These are phyloP conservation scores for Batillaria attramentaria DNA, from an alignment of 1,140 invertebrate species.

Conservation along the genomic window DNA sequence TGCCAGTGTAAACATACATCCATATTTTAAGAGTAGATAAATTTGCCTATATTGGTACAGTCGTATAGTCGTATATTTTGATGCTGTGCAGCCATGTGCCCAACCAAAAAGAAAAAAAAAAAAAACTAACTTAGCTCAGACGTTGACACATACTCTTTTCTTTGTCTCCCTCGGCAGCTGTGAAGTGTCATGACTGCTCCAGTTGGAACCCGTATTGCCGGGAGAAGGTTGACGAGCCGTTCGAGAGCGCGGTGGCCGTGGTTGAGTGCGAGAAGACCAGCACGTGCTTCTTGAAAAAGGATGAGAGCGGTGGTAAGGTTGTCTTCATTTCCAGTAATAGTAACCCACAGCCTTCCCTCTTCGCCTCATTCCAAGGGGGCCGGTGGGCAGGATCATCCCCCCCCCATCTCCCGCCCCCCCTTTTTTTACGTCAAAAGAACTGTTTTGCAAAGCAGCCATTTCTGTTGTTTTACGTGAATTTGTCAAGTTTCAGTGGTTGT, in stretches of 20 bases:
- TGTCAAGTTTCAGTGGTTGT: too few relatives aligned
- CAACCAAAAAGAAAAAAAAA: background rate
- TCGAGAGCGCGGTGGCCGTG: slow-evolving; percentile 33
- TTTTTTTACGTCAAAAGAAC: too few relatives aligned
- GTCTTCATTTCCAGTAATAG: too few relatives aligned
- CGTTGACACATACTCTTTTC: background rate
- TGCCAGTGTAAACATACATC: background rate
- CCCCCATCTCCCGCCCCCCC: background rate
- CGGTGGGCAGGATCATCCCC: background rate
- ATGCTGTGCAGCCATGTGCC: too few relatives aligned
- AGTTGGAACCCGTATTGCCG: slow-evolving; percentile 44
- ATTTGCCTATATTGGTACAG: too few relatives aligned
- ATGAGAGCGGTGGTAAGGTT: slow-evolving; percentile 38
- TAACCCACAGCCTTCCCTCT: too few relatives aligned
- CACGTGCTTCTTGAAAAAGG: slow-evolving; percentile 40
- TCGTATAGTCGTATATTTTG: too few relatives aligned
- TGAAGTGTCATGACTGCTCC: slow-evolving; percentile 44
- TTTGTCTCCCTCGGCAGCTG: background rate
- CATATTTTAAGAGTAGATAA: background rate
- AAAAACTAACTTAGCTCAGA: too few relatives aligned
- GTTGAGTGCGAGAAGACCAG: slow-evolving; percentile 36
- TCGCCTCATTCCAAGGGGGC: too few relatives aligned
- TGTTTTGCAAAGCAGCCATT: too few relatives aligned
- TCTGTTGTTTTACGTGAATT: too few relatives aligned
- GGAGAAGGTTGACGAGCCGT: slow-evolving; percentile 35